Base-by-base conservation (phyloP, 2,888 invertebrate species). In the Sceliomorpha sp. region DNA sequence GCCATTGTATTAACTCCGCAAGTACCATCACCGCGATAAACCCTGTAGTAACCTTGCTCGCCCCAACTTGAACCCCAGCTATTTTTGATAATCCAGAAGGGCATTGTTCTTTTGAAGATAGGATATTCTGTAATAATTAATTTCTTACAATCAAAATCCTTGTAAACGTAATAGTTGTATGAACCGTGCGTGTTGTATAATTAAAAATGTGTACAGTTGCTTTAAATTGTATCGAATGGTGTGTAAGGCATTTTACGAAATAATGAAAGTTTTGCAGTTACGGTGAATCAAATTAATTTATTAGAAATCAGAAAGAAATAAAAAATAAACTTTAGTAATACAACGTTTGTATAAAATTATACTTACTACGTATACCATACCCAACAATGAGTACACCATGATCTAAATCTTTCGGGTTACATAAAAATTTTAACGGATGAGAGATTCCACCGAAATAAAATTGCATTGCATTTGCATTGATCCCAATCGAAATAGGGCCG, bases 361-460 rank as follows among this genome's bases (percentile, higher is more conserved):
- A 90, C 91, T 89, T 89, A 94, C 94, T 91, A 87, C 93, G 93
- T 32, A 92, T 89, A 50, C 98, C 98, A 84, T 93, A 98, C 55
- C 98, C 98, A 1, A 98, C 98, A 80, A 98, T 95, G 1, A 98
- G 91, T n/a, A 98, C 98, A 1, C 98, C 98, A 83, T 98, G 98
- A 89, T 98, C 97, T 24, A 98, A 88, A 81, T 91, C 91, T 0
- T 89, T 89, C 1, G 94, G 81, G 67, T 50, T 78, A 80, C 93
- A 93, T 8, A 98, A 90, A 79, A 94, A 90, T 81, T 93, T 94
- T 91, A 93, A 95, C 0, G 98, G 98, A 89, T 98, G 98, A 0
- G 98, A 97, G 8, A 98, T 92, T 5, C 98, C 98, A 1, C 98
- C 97, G 81, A 96, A 91, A 87, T 98, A 98, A 88, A 98, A 98